Evolutionary conservation across 2,888 invertebrate genomes (phyloP), one percentile per base, ranked within the genome.

Genomic region (Melikaiella ostensackeni): DNA sequence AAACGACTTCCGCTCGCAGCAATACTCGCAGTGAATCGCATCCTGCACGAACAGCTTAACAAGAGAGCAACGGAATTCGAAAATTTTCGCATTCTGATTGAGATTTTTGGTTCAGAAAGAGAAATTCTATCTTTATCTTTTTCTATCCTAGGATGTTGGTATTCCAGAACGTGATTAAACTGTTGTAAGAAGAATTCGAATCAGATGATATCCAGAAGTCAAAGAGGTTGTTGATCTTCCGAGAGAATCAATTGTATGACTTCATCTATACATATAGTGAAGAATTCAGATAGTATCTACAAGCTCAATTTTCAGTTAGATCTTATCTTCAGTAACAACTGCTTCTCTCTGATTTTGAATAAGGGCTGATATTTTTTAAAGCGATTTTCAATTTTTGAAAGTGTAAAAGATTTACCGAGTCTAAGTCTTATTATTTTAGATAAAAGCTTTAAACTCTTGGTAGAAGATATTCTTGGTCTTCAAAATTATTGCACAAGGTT

Each of bases 1-100:
- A 70, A 50, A 30, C 50, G n/a, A 70, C 70, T 70, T 70, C 70
- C 70, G 70, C 50, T 70, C 50, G 50, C 50, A 33, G 30, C 50
- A 55, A 70, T 27, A 30, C 46, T 70, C 6, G 50, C n/a, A 55
- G 55, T 55, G 30, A 70, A 70, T 13, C 7, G 9, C 50, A 70
- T 70, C 66, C n/a, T 70, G 66, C 66, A 46, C 30, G 21, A 63
- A 9, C 62, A n/a, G 35, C 63, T 35, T 70, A 50, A n/a, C 11
- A 50, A 50, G 19, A 46, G n/a, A 50, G 19, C 3, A 46, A 9
- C 2, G 4, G 30, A 42, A 19, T n/a, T n/a, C 27, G 19, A 11
- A 27, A 46, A 66, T 8, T 27, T 66, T 38, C 35, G 2, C n/a
- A 24, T 21, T n/a, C 64, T 1, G 42, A 19, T 30, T 27, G 16